These are phyloP conservation scores for Caenorhabditis sp. DNA, from an alignment of 2,888 invertebrate species.

Conservation along the genomic window DNA sequence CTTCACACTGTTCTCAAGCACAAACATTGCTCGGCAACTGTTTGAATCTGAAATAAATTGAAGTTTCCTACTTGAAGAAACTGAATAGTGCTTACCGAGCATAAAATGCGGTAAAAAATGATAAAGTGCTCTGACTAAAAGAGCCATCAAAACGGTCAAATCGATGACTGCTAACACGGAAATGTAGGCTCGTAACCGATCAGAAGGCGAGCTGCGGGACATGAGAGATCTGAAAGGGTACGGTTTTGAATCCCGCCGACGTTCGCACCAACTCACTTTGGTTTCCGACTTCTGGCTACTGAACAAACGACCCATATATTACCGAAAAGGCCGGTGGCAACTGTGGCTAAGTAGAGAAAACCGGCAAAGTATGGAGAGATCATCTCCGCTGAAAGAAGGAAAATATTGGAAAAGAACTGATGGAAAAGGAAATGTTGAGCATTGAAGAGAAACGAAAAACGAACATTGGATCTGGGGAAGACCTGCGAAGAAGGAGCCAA, in stretches of 20 bases:
- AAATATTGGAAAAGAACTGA: background rate
- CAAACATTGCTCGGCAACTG: slow-evolving; percentile 73
- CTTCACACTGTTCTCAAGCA: slow-evolving; percentile 74
- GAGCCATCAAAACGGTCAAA: slow-evolving; percentile 72
- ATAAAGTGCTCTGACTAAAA: slow-evolving; percentile 71
- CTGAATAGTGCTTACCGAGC: slow-evolving; percentile 68
- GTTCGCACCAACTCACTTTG: slow-evolving; percentile 42
- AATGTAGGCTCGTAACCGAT: slow-evolving; percentile 74
- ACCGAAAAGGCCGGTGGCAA: slow-evolving; percentile 72
- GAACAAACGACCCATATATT: slow-evolving; percentile 78
- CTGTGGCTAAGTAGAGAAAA: slow-evolving; percentile 66
- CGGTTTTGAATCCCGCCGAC: background rate
- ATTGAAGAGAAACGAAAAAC: slow-evolving; percentile 3
- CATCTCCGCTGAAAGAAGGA: slow-evolving; percentile 48
- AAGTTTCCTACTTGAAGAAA: too few relatives aligned
- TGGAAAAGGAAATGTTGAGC: background rate
- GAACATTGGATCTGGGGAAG: slow-evolving; percentile 45
- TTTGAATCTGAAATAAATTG: slow-evolving; percentile 53
- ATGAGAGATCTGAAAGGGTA: slow-evolving; percentile 56
- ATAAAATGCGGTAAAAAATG: slow-evolving; percentile 72
- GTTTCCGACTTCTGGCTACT: slow-evolving; percentile 72
- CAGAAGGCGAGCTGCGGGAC: slow-evolving; percentile 62
- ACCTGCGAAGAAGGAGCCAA: slow-evolving; percentile 12
- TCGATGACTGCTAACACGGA: slow-evolving; percentile 75
- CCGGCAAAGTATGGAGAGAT: slow-evolving; percentile 61